phyloP scores from a whole-genome alignment of 2,113 vertebrate genomes.

The Poeciliopsis occidentalis region DNA sequence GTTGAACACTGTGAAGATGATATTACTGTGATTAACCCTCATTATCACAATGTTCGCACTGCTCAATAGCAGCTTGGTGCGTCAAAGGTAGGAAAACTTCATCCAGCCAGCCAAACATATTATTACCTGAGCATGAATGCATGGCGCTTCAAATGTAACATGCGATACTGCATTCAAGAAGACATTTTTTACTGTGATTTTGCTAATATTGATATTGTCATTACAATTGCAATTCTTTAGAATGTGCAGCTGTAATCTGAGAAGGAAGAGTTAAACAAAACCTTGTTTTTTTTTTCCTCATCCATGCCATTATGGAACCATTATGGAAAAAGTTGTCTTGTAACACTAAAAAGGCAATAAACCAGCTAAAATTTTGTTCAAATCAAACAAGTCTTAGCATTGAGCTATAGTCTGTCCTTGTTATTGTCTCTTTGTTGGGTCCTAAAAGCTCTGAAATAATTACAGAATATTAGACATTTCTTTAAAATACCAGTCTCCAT shows the following conservation, averaged over 20 bases:
- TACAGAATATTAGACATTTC: slow-evolving; percentile 45
- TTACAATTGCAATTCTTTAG: too few relatives aligned
- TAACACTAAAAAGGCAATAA: too few relatives aligned
- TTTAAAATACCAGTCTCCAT: not conserved
- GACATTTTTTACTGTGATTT: too few relatives aligned
- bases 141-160: too few relatives aligned
- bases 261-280: too few relatives aligned
- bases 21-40: not conserved
- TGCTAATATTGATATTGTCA: too few relatives aligned
- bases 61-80: not conserved
- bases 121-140: not conserved
- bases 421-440: not conserved
- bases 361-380: too few relatives aligned
- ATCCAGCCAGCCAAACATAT: not conserved
- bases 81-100: slow-evolving; percentile 36
- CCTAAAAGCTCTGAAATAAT: slow-evolving; percentile 38
- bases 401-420: not conserved
- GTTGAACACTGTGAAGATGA: not conserved
- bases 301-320: too few relatives aligned
- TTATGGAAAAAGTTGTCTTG: too few relatives aligned
- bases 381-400: not conserved
- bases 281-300: slow-evolving; percentile 21
- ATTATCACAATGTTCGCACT: not conserved
- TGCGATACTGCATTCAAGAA: too few relatives aligned
- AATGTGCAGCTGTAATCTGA: too few relatives aligned